Evolutionary conservation across 2,113 vertebrate genomes (phyloP).

Genomic region (Gambusia holbrooki): DNA sequence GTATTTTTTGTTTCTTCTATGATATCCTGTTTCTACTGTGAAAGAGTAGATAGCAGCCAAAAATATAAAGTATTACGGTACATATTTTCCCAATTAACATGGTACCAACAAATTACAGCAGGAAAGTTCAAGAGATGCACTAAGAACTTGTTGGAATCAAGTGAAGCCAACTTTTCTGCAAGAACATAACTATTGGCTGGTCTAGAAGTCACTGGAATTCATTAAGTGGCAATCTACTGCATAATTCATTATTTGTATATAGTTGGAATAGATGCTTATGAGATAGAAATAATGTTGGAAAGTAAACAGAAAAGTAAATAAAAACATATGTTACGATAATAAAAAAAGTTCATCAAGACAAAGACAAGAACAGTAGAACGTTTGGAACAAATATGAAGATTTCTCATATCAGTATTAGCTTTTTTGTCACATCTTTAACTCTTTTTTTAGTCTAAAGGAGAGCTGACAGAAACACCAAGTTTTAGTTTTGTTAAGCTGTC

Average conservation of each 20-base stretch:
- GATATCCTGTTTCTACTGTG: background rate
- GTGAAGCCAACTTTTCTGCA: no score
- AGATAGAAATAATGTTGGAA: background rate
- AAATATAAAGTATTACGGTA: constrained; percentile 29
- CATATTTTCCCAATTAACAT: constrained; percentile 54
- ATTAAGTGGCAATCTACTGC: background rate
- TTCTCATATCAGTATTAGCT: no score
- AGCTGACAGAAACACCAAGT: background rate
- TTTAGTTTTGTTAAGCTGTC: background rate
- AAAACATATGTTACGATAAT: background rate
- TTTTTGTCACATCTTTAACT: background rate
- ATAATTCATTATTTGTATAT: background rate
- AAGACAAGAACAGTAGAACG: no score
- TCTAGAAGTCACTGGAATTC: background rate
- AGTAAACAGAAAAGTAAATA: background rate
- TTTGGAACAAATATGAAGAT: background rate
- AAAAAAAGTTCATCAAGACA: no score
- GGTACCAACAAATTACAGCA: constrained; percentile 15
- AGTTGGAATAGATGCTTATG: background rate
- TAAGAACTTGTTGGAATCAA: no score
- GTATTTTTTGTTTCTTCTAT: constrained; percentile 15
- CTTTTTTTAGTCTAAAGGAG: background rate
- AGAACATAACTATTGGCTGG: no score
- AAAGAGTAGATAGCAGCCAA: background rate
- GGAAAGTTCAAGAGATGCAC: background rate